Conservation (phyloP, 2,797 vertebrate genomes). For the Parauchenoglanis punctatus region DNA sequence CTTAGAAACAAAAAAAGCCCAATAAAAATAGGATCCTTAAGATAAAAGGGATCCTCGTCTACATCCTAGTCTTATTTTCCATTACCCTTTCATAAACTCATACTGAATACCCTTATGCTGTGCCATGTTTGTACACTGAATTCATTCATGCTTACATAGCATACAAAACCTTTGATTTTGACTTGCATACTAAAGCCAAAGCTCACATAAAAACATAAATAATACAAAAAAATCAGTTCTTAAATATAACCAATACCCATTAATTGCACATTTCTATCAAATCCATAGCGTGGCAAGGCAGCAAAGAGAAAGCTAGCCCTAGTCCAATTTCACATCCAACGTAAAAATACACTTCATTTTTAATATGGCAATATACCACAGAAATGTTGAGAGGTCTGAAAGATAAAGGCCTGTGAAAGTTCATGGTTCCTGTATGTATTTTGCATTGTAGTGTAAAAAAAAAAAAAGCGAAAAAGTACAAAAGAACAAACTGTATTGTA, state of each 20-base stretch:
- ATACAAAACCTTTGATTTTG: conserved; percentile 24
- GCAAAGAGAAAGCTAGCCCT: conserved; percentile 53
- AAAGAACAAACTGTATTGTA: conserved; percentile 72
- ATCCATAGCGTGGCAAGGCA: conserved; percentile 57
- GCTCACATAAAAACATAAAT: conserved; percentile 22
- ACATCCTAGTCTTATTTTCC: neutral
- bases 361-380: conserved; percentile 48
- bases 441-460: conserved; percentile 71
- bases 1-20: conserved; percentile 58
- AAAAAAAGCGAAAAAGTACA: conserved; percentile 63
- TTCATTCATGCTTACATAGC: conserved; percentile 7
- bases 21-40: conserved; percentile 16
- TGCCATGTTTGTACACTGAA: conserved; percentile 21
- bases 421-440: conserved; percentile 35
- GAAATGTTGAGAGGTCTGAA: conserved; percentile 50
- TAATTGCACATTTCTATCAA: conserved; percentile 50
- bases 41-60: conserved; percentile 6
- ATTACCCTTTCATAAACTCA: conserved; percentile 17
- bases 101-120: conserved; percentile 5
- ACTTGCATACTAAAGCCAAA: conserved; percentile 25
- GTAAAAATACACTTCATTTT: conserved; percentile 54
- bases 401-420: conserved; percentile 47
- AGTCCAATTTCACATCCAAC: conserved; percentile 49
- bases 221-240: neutral
- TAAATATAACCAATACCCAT: conserved; percentile 21